Conservation (phyloP, 2,797 vertebrate species). For the Microctenopoma lineatum region DNA sequence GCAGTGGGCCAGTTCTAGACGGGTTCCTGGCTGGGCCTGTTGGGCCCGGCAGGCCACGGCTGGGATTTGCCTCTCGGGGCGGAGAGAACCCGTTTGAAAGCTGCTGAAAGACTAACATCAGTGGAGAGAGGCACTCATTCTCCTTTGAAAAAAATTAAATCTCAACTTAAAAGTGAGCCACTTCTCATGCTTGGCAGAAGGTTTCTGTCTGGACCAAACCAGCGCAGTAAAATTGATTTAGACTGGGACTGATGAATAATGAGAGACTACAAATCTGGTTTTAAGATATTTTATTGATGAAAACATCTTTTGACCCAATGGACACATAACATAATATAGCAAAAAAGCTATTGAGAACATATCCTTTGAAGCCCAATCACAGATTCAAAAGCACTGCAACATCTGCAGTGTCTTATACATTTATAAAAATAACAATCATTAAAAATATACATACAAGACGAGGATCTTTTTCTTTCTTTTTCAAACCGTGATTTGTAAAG, state of each 20-base stretch:
- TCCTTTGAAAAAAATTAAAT: slow-evolving; percentile 4
- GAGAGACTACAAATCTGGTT: slow-evolving; percentile 48
- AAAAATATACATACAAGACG: slow-evolving; percentile 78
- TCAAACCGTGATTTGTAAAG: slow-evolving; percentile 73
- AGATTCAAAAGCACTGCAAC: slow-evolving; percentile 80
- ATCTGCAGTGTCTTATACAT: slow-evolving; percentile 73
- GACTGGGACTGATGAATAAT: slow-evolving; percentile 33
- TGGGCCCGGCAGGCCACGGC: slow-evolving; percentile 63
- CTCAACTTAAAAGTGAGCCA: slow-evolving; percentile 26
- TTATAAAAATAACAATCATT: slow-evolving; percentile 83
- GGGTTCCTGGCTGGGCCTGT: slow-evolving; percentile 59
- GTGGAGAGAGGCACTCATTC: slow-evolving; percentile 57
- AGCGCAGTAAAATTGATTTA: slow-evolving; percentile 34
- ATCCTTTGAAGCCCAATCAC: slow-evolving; percentile 81
- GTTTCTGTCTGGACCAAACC: slow-evolving; percentile 10
- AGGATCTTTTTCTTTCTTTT: slow-evolving; percentile 64
- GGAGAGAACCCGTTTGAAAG: slow-evolving; percentile 62
- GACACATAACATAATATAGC: slow-evolving; percentile 76
- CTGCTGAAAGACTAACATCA: slow-evolving; percentile 56
- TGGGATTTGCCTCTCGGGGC: slow-evolving; percentile 67
- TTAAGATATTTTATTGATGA: slow-evolving; percentile 82
- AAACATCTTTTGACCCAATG: slow-evolving; percentile 80
- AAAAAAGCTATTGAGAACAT: slow-evolving; percentile 80
- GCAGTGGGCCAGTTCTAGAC: slow-evolving; percentile 61
- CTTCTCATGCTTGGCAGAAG: slow-evolving; percentile 31